Conservation (phyloP, 2,888 invertebrate genomes). For the Beris chalybata region DNA sequence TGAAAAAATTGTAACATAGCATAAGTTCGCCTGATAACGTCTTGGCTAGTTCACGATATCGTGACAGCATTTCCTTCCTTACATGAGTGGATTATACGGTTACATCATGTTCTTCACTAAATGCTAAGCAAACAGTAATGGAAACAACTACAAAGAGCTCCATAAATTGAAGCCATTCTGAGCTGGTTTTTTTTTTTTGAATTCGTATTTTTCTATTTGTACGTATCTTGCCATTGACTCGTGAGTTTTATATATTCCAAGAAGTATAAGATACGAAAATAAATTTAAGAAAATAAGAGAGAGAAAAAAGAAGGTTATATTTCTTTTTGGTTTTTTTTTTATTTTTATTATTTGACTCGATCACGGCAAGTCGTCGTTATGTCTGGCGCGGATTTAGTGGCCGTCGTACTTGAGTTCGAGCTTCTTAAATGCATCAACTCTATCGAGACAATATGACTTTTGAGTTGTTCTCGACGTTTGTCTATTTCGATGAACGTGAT, state of each 20-base stretch:
- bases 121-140: constrained; percentile 1
- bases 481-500: too few relatives aligned
- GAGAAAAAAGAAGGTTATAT: not conserved
- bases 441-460: too few relatives aligned
- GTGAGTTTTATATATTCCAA: not conserved
- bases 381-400: too few relatives aligned
- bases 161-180: not conserved
- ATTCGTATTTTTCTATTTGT: not conserved
- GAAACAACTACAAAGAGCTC: constrained; percentile 1
- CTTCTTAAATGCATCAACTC: too few relatives aligned
- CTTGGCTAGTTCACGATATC: constrained; percentile 16
- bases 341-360: too few relatives aligned
- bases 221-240: constrained; percentile 7
- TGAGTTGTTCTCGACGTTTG: too few relatives aligned
- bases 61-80: constrained; percentile 16
- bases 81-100: constrained; percentile 4
- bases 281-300: not conserved
- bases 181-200: not conserved
- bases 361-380: too few relatives aligned
- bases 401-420: too few relatives aligned
- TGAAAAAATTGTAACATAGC: too few relatives aligned
- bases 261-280: not conserved
- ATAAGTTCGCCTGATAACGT: too few relatives aligned
- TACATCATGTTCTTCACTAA: constrained; percentile 10
- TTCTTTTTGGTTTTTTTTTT: too few relatives aligned